Evolutionary conservation across 2,113 vertebrate species (phyloP).

Genomic region (Macheiramphus alcinus): DNA sequence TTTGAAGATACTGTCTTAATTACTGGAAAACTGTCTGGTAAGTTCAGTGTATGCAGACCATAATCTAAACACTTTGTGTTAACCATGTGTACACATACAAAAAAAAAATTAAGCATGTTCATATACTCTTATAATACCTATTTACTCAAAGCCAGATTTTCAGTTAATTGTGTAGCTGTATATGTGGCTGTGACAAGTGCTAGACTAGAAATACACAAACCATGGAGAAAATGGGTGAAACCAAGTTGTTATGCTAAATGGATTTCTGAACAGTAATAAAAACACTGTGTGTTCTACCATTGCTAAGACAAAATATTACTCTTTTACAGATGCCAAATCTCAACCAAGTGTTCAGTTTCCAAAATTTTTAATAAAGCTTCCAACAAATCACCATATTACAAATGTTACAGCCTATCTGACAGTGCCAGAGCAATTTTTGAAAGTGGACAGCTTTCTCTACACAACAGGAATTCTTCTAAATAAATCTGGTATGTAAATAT

Average conservation of each 20-base stretch:
- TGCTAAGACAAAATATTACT: neutral
- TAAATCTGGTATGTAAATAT: conserved; percentile 76
- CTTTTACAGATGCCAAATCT: conserved; percentile 81
- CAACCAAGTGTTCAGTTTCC: conserved; percentile 89
- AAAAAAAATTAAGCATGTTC: neutral
- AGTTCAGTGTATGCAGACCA: conserved; percentile 17
- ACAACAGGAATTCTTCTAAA: conserved; percentile 78
- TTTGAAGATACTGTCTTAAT: conserved; percentile 89
- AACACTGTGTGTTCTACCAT: neutral
- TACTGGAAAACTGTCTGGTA: conserved; percentile 87
- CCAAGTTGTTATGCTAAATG: neutral
- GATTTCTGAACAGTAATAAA: neutral
- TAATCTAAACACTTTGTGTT: neutral
- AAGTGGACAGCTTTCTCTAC: conserved; percentile 72
- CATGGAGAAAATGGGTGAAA: neutral
- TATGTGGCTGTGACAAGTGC: neutral
- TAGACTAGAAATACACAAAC: neutral
- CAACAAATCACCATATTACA: conserved; percentile 71
- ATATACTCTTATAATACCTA: neutral
- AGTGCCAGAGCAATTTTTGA: conserved; percentile 79
- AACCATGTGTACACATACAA: neutral
- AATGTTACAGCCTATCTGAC: conserved; percentile 86
- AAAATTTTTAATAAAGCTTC: conserved; percentile 81
- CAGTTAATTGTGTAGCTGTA: neutral
- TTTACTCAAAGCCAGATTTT: neutral